Conservation (phyloP, 2,888 invertebrate genomes). For the Tachina lurida region DNA sequence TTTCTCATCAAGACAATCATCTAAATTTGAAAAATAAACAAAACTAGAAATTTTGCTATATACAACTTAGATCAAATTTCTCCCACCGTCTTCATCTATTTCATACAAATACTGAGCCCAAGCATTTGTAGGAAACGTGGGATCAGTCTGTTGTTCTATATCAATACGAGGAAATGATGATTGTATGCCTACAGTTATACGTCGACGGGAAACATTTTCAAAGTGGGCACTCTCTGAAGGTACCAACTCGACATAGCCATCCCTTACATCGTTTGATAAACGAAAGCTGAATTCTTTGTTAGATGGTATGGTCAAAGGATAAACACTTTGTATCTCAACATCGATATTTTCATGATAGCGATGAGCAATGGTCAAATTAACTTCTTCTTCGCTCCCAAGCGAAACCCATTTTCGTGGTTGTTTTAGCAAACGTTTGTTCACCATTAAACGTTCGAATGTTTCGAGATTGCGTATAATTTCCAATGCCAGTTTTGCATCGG, state of each 20-base stretch:
- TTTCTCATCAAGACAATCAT: slow-evolving; percentile 77
- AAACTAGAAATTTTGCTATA: neutral
- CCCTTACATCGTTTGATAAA: slow-evolving; percentile 85
- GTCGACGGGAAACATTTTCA: slow-evolving; percentile 84
- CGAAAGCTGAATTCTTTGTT: slow-evolving; percentile 84
- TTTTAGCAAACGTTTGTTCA: slow-evolving; percentile 85
- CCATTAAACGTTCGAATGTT: slow-evolving; percentile 81
- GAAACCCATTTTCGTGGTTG: slow-evolving; percentile 85
- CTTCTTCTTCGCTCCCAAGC: slow-evolving; percentile 87
- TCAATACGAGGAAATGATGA: slow-evolving; percentile 84
- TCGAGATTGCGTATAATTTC: slow-evolving; percentile 85
- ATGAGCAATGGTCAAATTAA: slow-evolving; percentile 84
- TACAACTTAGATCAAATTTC: slow-evolving; percentile 21
- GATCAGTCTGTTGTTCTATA: slow-evolving; percentile 87
- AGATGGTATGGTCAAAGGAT: slow-evolving; percentile 84
- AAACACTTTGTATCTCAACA: slow-evolving; percentile 87
- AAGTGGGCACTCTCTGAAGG: slow-evolving; percentile 84
- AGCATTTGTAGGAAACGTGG: slow-evolving; percentile 87
- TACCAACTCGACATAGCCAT: slow-evolving; percentile 88
- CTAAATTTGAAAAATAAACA: slow-evolving; percentile 73
- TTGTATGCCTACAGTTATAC: slow-evolving; percentile 86
- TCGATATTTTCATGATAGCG: slow-evolving; percentile 85
- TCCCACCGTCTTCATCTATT: slow-evolving; percentile 79
- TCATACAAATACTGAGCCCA: slow-evolving; percentile 87
- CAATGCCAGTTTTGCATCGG: slow-evolving; percentile 82